These are phyloP conservation scores for Thaumetopoea pityocampa DNA, from an alignment of 1,140 invertebrate species.

Conservation along the genomic window DNA sequence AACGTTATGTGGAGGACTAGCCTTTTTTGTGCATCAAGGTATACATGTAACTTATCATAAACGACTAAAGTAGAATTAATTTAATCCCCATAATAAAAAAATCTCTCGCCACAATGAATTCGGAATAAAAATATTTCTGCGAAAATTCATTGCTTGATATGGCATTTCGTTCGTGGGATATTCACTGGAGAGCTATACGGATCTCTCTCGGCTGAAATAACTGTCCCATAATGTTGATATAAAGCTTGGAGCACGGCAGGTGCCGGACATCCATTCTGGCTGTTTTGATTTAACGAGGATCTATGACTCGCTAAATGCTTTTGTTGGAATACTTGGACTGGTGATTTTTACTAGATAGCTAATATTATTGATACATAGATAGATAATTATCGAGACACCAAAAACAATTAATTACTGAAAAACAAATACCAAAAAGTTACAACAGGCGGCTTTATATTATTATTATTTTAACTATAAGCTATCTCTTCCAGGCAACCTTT, in stretches of 20 bases:
- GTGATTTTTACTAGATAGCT: slow-evolving; percentile 15
- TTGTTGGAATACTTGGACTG: slow-evolving; percentile 7
- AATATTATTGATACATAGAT: too few relatives aligned
- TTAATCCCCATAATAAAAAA: slow-evolving; percentile 7
- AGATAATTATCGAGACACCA: too few relatives aligned
- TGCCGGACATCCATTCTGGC: slow-evolving; percentile 40
- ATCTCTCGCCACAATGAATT: slow-evolving; percentile 6
- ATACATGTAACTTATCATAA: too few relatives aligned
- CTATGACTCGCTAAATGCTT: slow-evolving; percentile 21
- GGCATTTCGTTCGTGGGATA: slow-evolving; percentile 48
- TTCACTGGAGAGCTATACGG: slow-evolving; percentile 50
- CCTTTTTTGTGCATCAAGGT: too few relatives aligned
- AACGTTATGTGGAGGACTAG: too few relatives aligned
- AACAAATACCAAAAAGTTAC: too few relatives aligned
- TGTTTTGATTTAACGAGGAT: slow-evolving; percentile 34
- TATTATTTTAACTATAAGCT: too few relatives aligned
- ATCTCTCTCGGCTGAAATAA: slow-evolving; percentile 49
- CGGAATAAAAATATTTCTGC: slow-evolving; percentile 4
- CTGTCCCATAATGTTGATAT: slow-evolving; percentile 59
- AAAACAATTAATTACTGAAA: too few relatives aligned
- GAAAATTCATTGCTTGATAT: slow-evolving; percentile 19
- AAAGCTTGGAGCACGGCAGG: slow-evolving; percentile 30
- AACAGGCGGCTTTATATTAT: too few relatives aligned
- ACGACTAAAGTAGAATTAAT: too few relatives aligned
- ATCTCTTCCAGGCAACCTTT: too few relatives aligned